A percentile compares a stretch with the other conserved stretches of the same genome.
These are phyloP conservation scores for Pyxicephalus adspersus DNA, from an alignment of 2,113 vertebrate genomes.

Conservation along the genomic window DNA sequence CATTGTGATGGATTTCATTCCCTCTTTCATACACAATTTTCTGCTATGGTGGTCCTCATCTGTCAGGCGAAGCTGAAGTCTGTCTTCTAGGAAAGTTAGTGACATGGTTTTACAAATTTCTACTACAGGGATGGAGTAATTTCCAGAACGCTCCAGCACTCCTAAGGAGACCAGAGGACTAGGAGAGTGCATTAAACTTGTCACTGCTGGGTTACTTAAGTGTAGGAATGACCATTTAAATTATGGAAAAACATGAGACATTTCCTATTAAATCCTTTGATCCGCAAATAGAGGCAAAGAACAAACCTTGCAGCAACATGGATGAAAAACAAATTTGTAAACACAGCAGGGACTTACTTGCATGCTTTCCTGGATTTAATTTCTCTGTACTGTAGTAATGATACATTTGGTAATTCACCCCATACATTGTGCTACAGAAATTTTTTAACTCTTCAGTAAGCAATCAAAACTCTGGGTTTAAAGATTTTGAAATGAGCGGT, in stretches of 20 bases:
- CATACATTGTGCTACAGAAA: background rate
- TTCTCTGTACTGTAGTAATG: conserved; percentile 13
- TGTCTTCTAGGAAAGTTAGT: background rate
- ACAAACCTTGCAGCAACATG: conserved; percentile 14
- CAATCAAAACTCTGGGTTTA: too few species aligned
- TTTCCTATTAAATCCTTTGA: conserved; percentile 33
- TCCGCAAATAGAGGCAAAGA: background rate
- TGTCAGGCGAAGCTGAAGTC: background rate
- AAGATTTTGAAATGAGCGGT: too few species aligned
- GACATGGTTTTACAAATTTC: background rate
- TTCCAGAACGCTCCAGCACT: background rate
- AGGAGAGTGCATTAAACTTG: background rate
- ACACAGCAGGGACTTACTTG: conserved; percentile 30
- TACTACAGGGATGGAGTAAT: too few species aligned
- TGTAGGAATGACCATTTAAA: conserved; percentile 11
- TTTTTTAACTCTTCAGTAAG: conserved; percentile 5
- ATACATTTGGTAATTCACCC: conserved; percentile 19
- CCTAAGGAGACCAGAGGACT: background rate
- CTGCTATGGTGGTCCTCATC: conserved; percentile 3
- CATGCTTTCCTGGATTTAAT: conserved; percentile 34
- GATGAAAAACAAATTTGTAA: conserved; percentile 53
- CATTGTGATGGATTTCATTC: background rate
- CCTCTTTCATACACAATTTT: background rate
- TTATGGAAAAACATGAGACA: conserved; percentile 3
- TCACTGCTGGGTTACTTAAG: background rate